Percentiles rank a stretch among this genome's conserved stretches.
These are phyloP conservation scores for Grammomys dolichurus DNA, from an alignment of 2,113 vertebrate species.

Conservation along the genomic window DNA sequence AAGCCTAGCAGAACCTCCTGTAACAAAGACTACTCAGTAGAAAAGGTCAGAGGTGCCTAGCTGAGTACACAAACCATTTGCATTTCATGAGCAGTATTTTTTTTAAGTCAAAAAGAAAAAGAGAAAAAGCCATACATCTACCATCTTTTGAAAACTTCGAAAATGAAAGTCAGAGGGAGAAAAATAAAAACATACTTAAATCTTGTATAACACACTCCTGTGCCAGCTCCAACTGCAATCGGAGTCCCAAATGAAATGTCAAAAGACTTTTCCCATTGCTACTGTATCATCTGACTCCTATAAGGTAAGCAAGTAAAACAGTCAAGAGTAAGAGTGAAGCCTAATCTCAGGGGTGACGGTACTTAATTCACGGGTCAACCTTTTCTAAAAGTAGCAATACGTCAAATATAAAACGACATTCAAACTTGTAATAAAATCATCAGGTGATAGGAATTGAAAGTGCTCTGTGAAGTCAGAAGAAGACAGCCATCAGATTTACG, in stretches of 20 bases:
- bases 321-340: not conserved
- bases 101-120: not conserved
- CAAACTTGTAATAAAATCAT: constrained; percentile 49
- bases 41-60: not conserved
- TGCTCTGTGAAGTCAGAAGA: not conserved
- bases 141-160: constrained; percentile 10
- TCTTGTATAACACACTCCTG: not conserved
- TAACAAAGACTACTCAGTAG: not conserved
- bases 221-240: not conserved
- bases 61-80: not conserved
- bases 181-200: constrained; percentile 21
- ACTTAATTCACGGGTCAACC: not conserved
- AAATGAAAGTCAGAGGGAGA: constrained; percentile 1
- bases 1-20: not conserved
- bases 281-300: not conserved
- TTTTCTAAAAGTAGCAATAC: not conserved
- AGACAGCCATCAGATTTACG: not conserved
- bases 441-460: not conserved
- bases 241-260: constrained; percentile 15
- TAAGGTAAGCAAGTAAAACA: not conserved
- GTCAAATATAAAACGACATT: constrained; percentile 34
- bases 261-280: constrained; percentile 43
- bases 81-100: not conserved
- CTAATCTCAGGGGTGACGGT: not conserved
- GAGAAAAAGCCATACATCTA: not conserved